Evolutionary conservation across 2,113 vertebrate genomes (phyloP).

Genomic region (Sarotherodon lohbergeri): DNA sequence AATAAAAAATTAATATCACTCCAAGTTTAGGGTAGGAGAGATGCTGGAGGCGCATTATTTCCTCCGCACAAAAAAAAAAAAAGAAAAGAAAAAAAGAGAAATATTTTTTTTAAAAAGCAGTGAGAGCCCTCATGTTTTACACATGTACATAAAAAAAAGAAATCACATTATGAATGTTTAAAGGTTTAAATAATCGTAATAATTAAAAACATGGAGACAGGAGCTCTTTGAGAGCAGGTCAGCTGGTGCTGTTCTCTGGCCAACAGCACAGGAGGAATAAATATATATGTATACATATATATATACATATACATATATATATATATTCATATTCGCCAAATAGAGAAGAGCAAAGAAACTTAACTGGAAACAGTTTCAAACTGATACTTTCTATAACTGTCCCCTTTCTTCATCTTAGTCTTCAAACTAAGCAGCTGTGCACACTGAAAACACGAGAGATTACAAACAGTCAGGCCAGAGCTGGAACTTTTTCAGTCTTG

Average conservation of each 20-base stretch:
- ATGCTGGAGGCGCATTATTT: constrained; percentile 18
- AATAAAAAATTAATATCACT: neutral
- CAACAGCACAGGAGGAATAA: constrained; percentile 71
- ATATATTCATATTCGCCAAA: constrained; percentile 54
- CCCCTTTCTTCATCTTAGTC: neutral
- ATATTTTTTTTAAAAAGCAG: constrained; percentile 15
- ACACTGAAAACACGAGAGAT: constrained; percentile 13
- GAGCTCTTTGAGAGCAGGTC: constrained; percentile 79
- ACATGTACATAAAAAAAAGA: constrained; percentile 47
- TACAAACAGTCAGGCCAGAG: neutral
- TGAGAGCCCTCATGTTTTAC: constrained; percentile 70
- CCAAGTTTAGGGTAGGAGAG: neutral
- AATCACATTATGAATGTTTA: constrained; percentile 71
- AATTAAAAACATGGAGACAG: constrained; percentile 65
- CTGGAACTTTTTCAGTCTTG: constrained; percentile 10
- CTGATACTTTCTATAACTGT: constrained; percentile 28
- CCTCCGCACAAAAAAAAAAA: neutral
- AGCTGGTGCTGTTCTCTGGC: constrained; percentile 62
- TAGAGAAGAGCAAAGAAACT: constrained; percentile 41
- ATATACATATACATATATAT: neutral
- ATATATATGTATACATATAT: constrained; percentile 30
- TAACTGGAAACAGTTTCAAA: constrained; percentile 57
- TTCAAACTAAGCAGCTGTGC: constrained; percentile 24
- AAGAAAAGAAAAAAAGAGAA: neutral
- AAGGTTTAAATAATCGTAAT: constrained; percentile 76